Base-by-base conservation (phyloP, 2,797 vertebrate genomes). In the Garrulus glandarius region DNA sequence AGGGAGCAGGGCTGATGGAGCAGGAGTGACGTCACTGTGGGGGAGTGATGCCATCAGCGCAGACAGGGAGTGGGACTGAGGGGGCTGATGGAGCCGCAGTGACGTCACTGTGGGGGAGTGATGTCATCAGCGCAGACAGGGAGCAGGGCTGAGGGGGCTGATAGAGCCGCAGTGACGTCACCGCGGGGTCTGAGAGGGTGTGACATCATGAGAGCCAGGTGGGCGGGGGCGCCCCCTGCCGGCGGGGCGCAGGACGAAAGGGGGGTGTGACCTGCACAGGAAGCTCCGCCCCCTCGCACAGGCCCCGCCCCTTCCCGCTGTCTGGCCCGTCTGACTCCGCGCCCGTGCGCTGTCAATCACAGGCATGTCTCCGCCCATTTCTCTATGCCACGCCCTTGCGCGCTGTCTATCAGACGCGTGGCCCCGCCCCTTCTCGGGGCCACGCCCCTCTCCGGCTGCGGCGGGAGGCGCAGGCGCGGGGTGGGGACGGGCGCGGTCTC, bases 311-410 rank as follows among this genome's bases (percentile, higher is more conserved):
- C 32, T 21, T 53, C 34, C 3, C 3, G 3, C 17, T 0, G 4
- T 19, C 2, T 3, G 6, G 0, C 1, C 4, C 2, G 4, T 1
- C n/a, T n/a, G 10, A 3, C 20, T 4, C 30, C 4, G 20, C 20
- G 2, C 8, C 12, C 1, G 2, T 3, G 18, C 1, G 3, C 9
- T 44, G 22, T 61, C 79, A 44, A 32, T 82, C 67, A 27, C 27
- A 26, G 6, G 0, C 0, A 0, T 0, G 9, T 1, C 32, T 0
- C 15, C 18, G 27, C 56, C 39, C 15, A 5, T 8, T 24, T 2
- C 1, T 0, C 0, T 1, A 0, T 7, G 1, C 15, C 19, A 3
- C 34, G 23, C 23, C 15, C 9, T 0, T 2, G 2, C 1, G 0
- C 1, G 1, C 11, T 10, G 27, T 37, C 39, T 3, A 8, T 61